phyloP scores from a whole-genome alignment of 2,113 vertebrate species.

The Zosterops japonicus region DNA sequence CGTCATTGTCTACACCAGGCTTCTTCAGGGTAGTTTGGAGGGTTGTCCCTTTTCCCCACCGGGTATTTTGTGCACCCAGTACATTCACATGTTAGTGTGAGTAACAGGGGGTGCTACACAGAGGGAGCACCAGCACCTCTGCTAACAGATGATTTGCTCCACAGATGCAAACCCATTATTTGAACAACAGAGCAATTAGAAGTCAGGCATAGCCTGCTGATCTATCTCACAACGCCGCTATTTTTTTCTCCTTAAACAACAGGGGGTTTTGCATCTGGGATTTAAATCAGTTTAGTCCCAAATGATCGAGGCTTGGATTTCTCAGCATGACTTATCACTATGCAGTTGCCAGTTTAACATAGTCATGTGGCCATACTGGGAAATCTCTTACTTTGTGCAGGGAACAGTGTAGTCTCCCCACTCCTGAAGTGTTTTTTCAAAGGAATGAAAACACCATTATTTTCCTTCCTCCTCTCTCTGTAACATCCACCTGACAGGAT shows the following conservation, averaged over 20 bases:
- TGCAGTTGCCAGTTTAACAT: neutral
- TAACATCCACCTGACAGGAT: conserved; percentile 37
- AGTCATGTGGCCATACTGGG: neutral
- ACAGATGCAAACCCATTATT: neutral
- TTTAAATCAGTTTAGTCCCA: neutral
- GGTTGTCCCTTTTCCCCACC: neutral
- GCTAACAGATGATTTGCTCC: neutral
- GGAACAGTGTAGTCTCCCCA: neutral
- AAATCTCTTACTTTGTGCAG: neutral
- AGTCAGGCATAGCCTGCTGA: neutral
- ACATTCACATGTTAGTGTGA: neutral
- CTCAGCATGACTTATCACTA: neutral
- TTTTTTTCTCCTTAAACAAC: neutral
- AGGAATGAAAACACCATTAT: neutral
- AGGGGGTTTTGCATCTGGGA: neutral
- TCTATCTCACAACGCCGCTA: neutral
- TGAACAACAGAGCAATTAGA: neutral
- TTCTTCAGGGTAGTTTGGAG: neutral
- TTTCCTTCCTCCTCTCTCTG: neutral
- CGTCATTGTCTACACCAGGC: neutral
- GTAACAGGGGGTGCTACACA: neutral
- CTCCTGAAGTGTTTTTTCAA: neutral
- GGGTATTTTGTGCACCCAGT: neutral
- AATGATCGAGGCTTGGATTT: neutral
- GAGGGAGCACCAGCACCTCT: neutral